Percentiles rank a stretch among this genome's conserved stretches.
phyloP scores from a whole-genome alignment of 92 coral and sea anemone genomes.

The Montipora capitata region DNA sequence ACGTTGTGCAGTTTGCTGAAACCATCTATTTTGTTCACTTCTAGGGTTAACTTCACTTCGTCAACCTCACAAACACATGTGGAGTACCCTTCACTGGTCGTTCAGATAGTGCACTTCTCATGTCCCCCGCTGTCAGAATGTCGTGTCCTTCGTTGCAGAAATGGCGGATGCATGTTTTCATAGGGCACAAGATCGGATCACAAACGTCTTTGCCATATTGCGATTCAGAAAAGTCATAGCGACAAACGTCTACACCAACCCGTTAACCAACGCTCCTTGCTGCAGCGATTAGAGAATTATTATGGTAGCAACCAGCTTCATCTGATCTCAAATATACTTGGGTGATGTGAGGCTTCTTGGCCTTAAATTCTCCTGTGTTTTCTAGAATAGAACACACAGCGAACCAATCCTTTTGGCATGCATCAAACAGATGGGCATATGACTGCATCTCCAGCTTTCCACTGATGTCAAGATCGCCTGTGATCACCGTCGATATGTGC shows the following conservation, averaged over 20 bases:
- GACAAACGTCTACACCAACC: neutral
- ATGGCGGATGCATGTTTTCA: conserved; percentile 41
- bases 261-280: neutral
- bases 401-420: conserved; percentile 48
- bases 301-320: conserved; percentile 37
- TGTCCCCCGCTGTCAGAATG: conserved; percentile 39
- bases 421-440: conserved; percentile 32
- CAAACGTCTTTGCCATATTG: conserved; percentile 2
- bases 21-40: neutral
- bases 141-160: conserved; percentile 68
- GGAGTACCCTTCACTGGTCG: conserved; percentile 1
- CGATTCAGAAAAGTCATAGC: conserved; percentile 16
- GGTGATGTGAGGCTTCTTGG: neutral
- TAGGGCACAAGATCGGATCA: conserved; percentile 39
- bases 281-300: conserved; percentile 1
- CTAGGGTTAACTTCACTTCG: neutral
- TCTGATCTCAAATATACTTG: conserved; percentile 19
- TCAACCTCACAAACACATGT: neutral
- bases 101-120: conserved; percentile 42
- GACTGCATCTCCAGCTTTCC: neutral
- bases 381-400: conserved; percentile 34
- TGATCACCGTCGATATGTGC: conserved; percentile 27
- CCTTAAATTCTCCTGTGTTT: neutral
- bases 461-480: neutral
- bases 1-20: neutral